phyloP scores from a whole-genome alignment of 2,888 invertebrate genomes.

The Andrena chrysosceles region DNA sequence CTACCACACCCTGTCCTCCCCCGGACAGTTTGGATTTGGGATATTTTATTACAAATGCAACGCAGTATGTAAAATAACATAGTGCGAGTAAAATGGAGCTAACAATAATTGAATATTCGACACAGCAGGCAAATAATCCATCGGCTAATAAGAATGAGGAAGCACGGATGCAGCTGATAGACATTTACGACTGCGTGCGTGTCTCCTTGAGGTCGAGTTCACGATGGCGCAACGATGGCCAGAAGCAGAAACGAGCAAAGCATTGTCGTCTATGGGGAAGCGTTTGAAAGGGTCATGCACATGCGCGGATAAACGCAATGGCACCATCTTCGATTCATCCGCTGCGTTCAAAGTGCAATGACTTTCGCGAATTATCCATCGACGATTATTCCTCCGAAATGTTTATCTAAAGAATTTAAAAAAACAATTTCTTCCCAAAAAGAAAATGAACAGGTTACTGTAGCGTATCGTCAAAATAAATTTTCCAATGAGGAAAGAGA shows the following conservation, averaged over 20 bases:
- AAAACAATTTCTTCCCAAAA: too few species aligned
- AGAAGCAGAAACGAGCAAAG: slow-evolving; percentile 17
- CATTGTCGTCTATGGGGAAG: slow-evolving; percentile 44
- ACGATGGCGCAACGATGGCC: slow-evolving; percentile 12
- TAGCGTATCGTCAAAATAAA: too few species aligned
- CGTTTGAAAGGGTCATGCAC: slow-evolving; percentile 41
- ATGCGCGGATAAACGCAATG: slow-evolving; percentile 36
- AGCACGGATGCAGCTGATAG: neutral
- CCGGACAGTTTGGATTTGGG: too few species aligned
- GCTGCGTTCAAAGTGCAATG: slow-evolving; percentile 41
- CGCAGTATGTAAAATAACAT: too few species aligned
- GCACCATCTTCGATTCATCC: slow-evolving; percentile 13
- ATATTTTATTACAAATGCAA: too few species aligned
- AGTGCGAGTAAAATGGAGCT: neutral
- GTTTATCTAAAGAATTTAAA: neutral
- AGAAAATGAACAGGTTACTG: too few species aligned
- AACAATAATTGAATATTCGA: neutral
- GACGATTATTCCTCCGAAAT: neutral
- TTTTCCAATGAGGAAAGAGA: too few species aligned
- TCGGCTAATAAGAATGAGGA: neutral
- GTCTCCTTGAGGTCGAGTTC: slow-evolving; percentile 5
- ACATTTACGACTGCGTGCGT: neutral
- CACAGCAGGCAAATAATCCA: neutral
- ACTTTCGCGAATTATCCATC: slow-evolving; percentile 24
- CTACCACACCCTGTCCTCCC: too few species aligned